Base-by-base conservation (phyloP, 1,140 invertebrate genomes). In the Lethrus apterus region DNA sequence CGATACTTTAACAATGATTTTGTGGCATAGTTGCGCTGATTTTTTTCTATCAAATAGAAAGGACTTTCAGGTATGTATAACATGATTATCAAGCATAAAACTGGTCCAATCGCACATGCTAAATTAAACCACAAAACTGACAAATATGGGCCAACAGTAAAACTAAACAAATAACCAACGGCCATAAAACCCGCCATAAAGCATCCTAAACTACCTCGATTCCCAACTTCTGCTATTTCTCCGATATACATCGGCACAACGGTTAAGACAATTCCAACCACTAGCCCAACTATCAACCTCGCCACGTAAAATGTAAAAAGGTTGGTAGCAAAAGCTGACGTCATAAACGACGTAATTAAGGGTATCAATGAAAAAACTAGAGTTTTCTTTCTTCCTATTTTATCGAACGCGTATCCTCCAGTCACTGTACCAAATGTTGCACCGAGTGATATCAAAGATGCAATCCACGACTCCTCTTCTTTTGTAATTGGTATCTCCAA, bases 401-500 rank as follows among this genome's bases (percentile, higher is more conserved):
- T 74, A 54, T 89, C 83, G 71, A 87, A 78, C 8, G 77, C 57
- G 7, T 77, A 69, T 24, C 77, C 78, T 2, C 72, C 75, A 5
- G 71, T 63, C 49, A 78, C 74, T 0, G 76, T 75, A 11, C 85
- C 86, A 18, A 84, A 55, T n/a, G 88, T 71, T 13, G 87, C 84
- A 10, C 88, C 89, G 11, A 92, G 58, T 0, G 85, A 77, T 35
- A 90, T 68, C 4, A 92, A 63, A 0, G 85, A 86, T 0, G 81
- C 84, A 45, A 92, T 83, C 87, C 86, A 93, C 0, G 87, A 82
- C 35, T 69, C 66, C 56, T 86, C 68, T 3, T 77, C 71, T 0
- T 47, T 15, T 0, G 64, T 71, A 4, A 77, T 46, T 2, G 51
- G 50, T 0, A 66, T 66, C 0, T 43, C 42, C 77, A 63, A 10